Evolutionary conservation across 2,888 invertebrate genomes (phyloP).

Genomic region (Venusia cambrica): DNA sequence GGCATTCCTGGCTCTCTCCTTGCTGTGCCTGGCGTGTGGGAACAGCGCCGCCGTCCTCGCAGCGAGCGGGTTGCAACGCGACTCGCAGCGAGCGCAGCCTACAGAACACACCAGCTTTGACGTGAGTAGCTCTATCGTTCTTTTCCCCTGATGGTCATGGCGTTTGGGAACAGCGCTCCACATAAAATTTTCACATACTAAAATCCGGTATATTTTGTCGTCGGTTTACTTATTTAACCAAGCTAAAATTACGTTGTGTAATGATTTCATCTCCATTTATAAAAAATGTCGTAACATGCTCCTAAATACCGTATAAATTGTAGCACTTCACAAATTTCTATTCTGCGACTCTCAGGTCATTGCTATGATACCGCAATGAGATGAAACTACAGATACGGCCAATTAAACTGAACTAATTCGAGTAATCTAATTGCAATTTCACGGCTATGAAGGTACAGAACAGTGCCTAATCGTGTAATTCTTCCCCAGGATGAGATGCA

Average conservation of each 20-base stretch:
- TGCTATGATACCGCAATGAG: conserved; percentile 3
- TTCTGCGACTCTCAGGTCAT: conserved; percentile 2
- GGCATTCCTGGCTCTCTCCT: conserved; percentile 83
- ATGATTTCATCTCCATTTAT: conserved; percentile 5
- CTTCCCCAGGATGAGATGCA: conserved; percentile 73
- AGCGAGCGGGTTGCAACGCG: conserved; percentile 83
- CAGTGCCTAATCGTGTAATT: no score
- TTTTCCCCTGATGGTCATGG: no score
- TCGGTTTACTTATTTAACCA: no score
- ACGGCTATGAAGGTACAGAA: no score
- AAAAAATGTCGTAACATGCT: not conserved
- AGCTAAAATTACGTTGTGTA: not conserved
- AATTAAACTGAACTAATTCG: not conserved
- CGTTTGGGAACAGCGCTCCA: no score
- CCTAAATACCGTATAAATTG: not conserved
- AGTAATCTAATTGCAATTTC: conserved; percentile 1
- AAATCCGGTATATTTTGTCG: no score
- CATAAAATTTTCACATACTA: no score
- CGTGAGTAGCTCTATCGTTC: no score
- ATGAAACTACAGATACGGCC: conserved; percentile 4
- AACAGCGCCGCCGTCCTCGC: conserved; percentile 82
- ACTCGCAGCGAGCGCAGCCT: conserved; percentile 60
- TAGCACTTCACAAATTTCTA: conserved; percentile 1
- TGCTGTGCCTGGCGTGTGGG: conserved; percentile 81
- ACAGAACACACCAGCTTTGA: conserved; percentile 51